Evolutionary conservation across 2,888 invertebrate species (phyloP).

Genomic region (Diloba caeruleocephala): DNA sequence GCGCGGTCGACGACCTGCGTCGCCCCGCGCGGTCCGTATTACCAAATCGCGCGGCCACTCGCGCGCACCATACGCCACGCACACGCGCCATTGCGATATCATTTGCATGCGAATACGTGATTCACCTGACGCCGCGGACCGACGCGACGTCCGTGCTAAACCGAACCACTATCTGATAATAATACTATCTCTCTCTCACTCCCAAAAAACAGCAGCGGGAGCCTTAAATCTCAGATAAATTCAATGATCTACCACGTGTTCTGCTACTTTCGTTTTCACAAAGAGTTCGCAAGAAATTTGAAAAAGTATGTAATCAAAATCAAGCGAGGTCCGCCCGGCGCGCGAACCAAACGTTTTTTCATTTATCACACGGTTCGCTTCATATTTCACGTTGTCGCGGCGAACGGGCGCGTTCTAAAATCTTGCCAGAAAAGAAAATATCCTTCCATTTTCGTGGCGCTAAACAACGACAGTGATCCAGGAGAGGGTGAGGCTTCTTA

Average conservation of each 20-base stretch:
- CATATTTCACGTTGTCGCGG: conserved; percentile 63
- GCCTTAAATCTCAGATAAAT: conserved; percentile 44
- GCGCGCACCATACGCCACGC: conserved; percentile 49
- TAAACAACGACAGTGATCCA: conserved; percentile 61
- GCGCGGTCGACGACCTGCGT: conserved; percentile 68
- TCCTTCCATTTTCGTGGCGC: conserved; percentile 58
- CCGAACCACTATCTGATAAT: conserved; percentile 25
- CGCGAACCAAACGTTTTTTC: conserved; percentile 48
- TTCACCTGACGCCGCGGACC: conserved; percentile 51
- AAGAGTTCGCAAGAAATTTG: conserved; percentile 38
- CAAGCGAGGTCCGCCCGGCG: conserved; percentile 48
- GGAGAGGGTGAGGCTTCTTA: conserved; percentile 43
- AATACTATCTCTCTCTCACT: conserved; percentile 15
- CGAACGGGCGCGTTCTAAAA: conserved; percentile 54
- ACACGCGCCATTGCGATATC: conserved; percentile 49
- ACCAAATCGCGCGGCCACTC: conserved; percentile 63
- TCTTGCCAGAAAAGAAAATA: conserved; percentile 59
- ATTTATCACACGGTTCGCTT: conserved; percentile 61
- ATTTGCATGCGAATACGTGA: conserved; percentile 66
- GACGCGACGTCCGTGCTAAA: conserved; percentile 6
- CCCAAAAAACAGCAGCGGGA: conserved; percentile 24
- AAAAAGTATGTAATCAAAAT: conserved; percentile 58
- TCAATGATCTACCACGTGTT: conserved; percentile 47
- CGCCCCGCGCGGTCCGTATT: conserved; percentile 54
- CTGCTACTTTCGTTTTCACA: conserved; percentile 47